Conservation (phyloP, 2,113 vertebrate genomes). For the Coreoperca whiteheadi region DNA sequence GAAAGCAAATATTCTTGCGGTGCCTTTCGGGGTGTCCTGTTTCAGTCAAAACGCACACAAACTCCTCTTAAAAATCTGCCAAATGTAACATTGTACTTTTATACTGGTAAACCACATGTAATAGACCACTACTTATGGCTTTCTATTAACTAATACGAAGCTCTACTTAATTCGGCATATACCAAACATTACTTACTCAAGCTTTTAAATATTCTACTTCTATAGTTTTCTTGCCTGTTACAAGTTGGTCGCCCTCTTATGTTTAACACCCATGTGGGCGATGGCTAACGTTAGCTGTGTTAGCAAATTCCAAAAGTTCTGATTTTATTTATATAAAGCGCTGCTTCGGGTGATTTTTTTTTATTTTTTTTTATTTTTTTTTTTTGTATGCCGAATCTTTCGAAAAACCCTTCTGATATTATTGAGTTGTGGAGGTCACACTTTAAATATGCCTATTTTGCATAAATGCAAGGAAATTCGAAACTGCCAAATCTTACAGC, state of each 20-base stretch:
- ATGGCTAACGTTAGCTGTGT: background rate
- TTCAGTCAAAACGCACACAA: background rate
- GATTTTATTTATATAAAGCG: background rate
- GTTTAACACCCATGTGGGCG: rapidly evolving
- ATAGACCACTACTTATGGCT: rapidly evolving
- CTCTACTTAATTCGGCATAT: background rate
- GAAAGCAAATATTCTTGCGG: rapidly evolving
- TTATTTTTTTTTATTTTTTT: too few species aligned
- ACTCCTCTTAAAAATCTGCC: background rate
- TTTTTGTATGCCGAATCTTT: background rate
- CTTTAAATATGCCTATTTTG: rapidly evolving
- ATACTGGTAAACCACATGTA: rapidly evolving
- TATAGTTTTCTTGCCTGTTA: background rate
- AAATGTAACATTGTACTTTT: background rate
- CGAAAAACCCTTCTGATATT: background rate
- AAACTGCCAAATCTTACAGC: background rate
- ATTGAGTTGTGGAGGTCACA: rapidly evolving
- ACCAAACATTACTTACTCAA: rapidly evolving
- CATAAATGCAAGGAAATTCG: rapidly evolving
- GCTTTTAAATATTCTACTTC: background rate
- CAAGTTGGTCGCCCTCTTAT: background rate
- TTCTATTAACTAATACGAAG: rapidly evolving
- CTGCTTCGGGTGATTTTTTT: rapidly evolving
- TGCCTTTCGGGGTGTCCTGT: background rate
- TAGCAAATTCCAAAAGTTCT: background rate